Evolutionary conservation across 2,113 vertebrate species (phyloP).

Genomic region (Leptobrachium ailaonicum): DNA sequence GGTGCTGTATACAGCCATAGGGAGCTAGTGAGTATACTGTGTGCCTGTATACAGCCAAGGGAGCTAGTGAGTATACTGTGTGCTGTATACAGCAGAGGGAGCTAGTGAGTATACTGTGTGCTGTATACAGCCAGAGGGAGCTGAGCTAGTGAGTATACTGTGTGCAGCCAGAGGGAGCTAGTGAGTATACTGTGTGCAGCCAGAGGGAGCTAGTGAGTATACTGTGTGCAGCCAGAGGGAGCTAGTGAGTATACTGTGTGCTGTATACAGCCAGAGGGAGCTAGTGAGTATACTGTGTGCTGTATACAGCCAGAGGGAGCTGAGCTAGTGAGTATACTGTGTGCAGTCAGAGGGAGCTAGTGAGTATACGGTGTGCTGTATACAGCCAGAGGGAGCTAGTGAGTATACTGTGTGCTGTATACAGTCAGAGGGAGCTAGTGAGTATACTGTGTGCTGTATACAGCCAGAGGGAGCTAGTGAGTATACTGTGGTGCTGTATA

Average conservation of each 20-base stretch:
- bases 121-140: too few species aligned
- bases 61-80: slow-evolving; percentile 31
- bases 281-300: slow-evolving; percentile 33
- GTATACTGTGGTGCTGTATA: slow-evolving; percentile 32
- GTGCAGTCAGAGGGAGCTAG: neutral
- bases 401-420: slow-evolving; percentile 34
- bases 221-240: neutral
- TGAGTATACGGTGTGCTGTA: slow-evolving; percentile 33
- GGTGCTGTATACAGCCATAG: too few species aligned
- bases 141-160: slow-evolving; percentile 33
- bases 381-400: neutral
- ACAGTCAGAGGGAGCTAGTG: neutral
- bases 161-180: neutral
- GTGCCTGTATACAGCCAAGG: too few species aligned
- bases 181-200: slow-evolving; percentile 38
- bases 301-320: too few species aligned
- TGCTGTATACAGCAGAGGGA: too few species aligned
- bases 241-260: slow-evolving; percentile 32
- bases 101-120: slow-evolving; percentile 32
- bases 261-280: too few species aligned
- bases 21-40: slow-evolving; percentile 31
- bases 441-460: slow-evolving; percentile 34
- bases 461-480: neutral
- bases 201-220: slow-evolving; percentile 30
- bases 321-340: slow-evolving; percentile 32